Evolutionary conservation across 2,888 invertebrate species (phyloP).

Genomic region (Deilephila elpenor): DNA sequence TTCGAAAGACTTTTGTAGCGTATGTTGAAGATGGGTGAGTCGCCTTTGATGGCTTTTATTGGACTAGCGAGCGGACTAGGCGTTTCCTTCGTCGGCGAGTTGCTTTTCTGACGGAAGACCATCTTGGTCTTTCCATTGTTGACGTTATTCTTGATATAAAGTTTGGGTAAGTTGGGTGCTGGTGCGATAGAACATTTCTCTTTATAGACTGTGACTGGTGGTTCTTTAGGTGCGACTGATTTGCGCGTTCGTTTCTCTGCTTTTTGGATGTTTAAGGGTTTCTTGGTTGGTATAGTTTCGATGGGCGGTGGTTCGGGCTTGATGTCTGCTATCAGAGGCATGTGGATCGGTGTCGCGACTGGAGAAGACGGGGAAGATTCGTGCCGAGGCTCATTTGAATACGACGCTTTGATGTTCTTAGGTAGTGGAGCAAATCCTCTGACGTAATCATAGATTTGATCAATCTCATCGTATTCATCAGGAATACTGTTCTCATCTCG

Average conservation of each 20-base stretch:
- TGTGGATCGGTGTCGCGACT: slow-evolving; percentile 83
- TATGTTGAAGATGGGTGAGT: slow-evolving; percentile 91
- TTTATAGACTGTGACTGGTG: slow-evolving; percentile 81
- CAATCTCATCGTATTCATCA: slow-evolving; percentile 97
- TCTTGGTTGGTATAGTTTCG: slow-evolving; percentile 95
- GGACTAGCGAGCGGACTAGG: slow-evolving; percentile 86
- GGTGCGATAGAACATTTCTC: slow-evolving; percentile 85
- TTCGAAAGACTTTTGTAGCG: slow-evolving; percentile 89
- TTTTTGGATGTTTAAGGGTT: slow-evolving; percentile 83
- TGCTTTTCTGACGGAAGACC: slow-evolving; percentile 88
- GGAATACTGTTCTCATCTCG: slow-evolving; percentile 88
- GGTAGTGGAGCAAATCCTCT: slow-evolving; percentile 96
- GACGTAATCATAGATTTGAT: slow-evolving; percentile 98
- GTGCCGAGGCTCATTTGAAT: slow-evolving; percentile 80
- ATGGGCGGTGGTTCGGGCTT: slow-evolving; percentile 96
- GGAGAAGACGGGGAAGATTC: slow-evolving; percentile 84
- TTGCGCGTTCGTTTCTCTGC: slow-evolving; percentile 91
- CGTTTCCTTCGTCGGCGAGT: slow-evolving; percentile 89
- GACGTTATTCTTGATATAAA: slow-evolving; percentile 91
- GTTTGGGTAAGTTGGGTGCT: slow-evolving; percentile 86
- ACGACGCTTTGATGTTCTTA: slow-evolving; percentile 89
- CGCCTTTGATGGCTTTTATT: slow-evolving; percentile 85
- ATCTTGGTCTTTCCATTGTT: slow-evolving; percentile 87
- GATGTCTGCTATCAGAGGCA: slow-evolving; percentile 83
- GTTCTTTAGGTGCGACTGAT: slow-evolving; percentile 85